Evolutionary conservation across 2,888 invertebrate genomes (phyloP).

Genomic region (Boloria selene): DNA sequence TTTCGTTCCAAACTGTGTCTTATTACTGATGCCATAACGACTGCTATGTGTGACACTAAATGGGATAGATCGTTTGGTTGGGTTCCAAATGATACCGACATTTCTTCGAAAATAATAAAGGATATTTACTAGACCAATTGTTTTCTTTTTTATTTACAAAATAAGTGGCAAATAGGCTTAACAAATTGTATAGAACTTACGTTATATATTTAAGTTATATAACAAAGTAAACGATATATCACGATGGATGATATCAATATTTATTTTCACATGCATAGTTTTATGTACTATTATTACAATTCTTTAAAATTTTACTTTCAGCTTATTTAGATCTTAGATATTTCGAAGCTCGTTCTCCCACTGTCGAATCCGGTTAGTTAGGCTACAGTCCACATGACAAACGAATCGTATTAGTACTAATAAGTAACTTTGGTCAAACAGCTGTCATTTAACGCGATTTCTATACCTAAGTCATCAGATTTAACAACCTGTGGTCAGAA

Average conservation of each 20-base stretch:
- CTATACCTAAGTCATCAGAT: constrained; percentile 27
- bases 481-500: constrained; percentile 32
- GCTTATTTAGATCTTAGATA: constrained; percentile 1
- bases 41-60: neutral
- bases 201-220: no score
- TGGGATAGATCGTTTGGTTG: constrained; percentile 43
- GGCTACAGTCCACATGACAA: constrained; percentile 24
- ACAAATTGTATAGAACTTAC: no score
- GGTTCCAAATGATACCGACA: constrained; percentile 49
- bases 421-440: constrained; percentile 25
- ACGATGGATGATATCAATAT: no score
- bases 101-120: constrained; percentile 26
- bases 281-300: neutral
- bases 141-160: neutral
- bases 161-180: neutral
- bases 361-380: constrained; percentile 16
- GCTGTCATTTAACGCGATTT: constrained; percentile 18
- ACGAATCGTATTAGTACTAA: constrained; percentile 28
- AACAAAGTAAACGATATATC: no score
- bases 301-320: neutral
- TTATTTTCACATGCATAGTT: no score
- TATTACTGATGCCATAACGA: constrained; percentile 3
- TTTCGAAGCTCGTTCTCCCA: constrained; percentile 25
- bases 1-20: constrained; percentile 24
- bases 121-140: constrained; percentile 36